Evolutionary conservation across 2,113 vertebrate species (phyloP).

Genomic region (Acrocephalus arundinaceus): DNA sequence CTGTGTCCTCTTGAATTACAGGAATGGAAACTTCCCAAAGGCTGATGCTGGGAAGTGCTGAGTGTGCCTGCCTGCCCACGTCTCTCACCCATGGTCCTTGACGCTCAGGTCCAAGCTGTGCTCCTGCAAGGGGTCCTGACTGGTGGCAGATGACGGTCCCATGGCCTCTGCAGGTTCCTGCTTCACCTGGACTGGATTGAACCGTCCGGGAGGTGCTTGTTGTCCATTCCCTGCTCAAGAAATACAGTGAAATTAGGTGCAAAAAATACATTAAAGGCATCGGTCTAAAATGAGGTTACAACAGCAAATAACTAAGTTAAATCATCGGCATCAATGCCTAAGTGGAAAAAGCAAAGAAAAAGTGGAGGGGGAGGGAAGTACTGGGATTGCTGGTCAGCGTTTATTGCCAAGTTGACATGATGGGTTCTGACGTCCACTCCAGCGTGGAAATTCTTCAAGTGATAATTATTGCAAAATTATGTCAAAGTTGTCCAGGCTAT

Average conservation of each 20-base stretch:
- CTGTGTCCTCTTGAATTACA: neutral
- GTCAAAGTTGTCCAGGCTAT: constrained; percentile 91
- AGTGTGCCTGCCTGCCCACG: neutral
- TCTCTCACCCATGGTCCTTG: constrained; percentile 89
- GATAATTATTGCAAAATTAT: constrained; percentile 99
- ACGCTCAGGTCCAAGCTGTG: constrained; percentile 93
- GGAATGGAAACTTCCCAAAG: neutral
- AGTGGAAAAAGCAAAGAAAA: constrained; percentile 47
- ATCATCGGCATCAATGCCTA: neutral
- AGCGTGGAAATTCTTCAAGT: constrained; percentile 90
- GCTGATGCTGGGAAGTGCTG: neutral
- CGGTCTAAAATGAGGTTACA: neutral
- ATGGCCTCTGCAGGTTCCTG: constrained; percentile 81
- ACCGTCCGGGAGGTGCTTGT: constrained; percentile 74
- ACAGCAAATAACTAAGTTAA: neutral
- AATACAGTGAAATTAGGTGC: neutral
- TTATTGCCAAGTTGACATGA: constrained; percentile 86
- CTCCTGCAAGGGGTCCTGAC: constrained; percentile 87
- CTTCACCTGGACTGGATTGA: constrained; percentile 88
- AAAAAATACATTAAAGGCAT: neutral
- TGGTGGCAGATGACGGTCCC: constrained; percentile 44
- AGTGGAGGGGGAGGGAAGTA: constrained; percentile 37
- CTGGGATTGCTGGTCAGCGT: constrained; percentile 87
- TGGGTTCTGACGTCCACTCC: constrained; percentile 87
- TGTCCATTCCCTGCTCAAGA: constrained; percentile 85